Base-by-base conservation (phyloP, 2,113 vertebrate species). In the Atrichornis clamosus region DNA sequence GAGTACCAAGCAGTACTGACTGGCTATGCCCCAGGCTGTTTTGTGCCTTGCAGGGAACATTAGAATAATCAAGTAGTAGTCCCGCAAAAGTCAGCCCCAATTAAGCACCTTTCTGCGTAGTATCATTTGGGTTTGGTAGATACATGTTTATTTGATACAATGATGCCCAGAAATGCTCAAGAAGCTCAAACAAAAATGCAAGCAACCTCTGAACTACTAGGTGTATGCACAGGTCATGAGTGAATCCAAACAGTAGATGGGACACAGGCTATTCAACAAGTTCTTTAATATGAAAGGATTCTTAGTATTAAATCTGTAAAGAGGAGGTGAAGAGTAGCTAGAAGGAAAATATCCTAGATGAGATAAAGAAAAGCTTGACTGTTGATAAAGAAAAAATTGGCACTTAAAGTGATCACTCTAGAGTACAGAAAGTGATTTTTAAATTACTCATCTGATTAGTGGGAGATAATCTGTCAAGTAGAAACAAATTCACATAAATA, bases 371-470 rank as follows among this genome's bases (percentile, higher is more conserved):
- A 95, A 88, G 37, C 72, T 49, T 81, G 79, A 68, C 42, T 89
- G 87, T 81, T 1, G 3, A 92, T 84, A 90, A 86, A 87, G 27
- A 59, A 86, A 91, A 94, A 87, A 84, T n/a, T 19, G 11, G 23
- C 41, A 47, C n/a, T 78, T 88, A 53, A 80, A 86, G 23, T 41
- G 64, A 86, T 91, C 67, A 80, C 53, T 88, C 76, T 33, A 23
- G 35, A 95, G 63, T 13, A 33, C 10, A 83, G 79, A 84, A 93
- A 88, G 85, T 30, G 44, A 88, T 94, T 96, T 95, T 96, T 91
- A 95, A 90, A 96, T 93, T 94, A 94, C 68, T 93, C 92, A 80
- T 91, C 84, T 93, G 93, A 95, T 94, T 93, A 77, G 52, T 44
- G 14, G 75, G 39, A 90, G 67, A 35, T 93, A 90, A 93, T 96